These are phyloP conservation scores for Chironomus tepperi DNA, from an alignment of 1,140 invertebrate species.

Conservation along the genomic window DNA sequence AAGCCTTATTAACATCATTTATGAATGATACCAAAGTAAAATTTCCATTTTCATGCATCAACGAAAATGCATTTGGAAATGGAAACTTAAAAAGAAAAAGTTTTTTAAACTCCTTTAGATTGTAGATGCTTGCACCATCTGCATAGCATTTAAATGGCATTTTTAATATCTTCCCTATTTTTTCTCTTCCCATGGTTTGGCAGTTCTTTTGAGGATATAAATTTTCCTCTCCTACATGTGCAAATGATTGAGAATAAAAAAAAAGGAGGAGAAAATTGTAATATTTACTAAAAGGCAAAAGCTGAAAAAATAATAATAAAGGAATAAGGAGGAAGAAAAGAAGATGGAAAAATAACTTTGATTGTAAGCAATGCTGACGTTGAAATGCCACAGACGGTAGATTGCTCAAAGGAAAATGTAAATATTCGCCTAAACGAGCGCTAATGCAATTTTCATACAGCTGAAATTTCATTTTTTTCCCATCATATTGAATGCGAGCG, in stretches of 20 bases:
- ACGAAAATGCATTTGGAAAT: too few species aligned
- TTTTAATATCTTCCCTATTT: not conserved
- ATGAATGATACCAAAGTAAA: too few species aligned
- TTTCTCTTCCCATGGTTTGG: not conserved
- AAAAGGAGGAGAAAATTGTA: too few species aligned
- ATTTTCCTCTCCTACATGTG: not conserved
- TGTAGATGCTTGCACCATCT: slow-evolving; percentile 11
- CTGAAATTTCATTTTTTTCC: not conserved
- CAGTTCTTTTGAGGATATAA: slow-evolving; percentile 8
- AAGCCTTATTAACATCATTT: too few species aligned
- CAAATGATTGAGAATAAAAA: slow-evolving; percentile 4
- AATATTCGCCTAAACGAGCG: slow-evolving; percentile 7
- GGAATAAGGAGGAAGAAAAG: too few species aligned
- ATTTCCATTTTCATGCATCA: too few species aligned
- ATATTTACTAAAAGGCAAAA: not conserved
- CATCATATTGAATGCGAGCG: slow-evolving; percentile 1
- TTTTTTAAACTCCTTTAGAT: too few species aligned
- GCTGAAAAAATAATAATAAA: too few species aligned
- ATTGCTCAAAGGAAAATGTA: slow-evolving; percentile 13
- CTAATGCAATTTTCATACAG: slow-evolving; percentile 8
- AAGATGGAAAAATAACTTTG: not conserved
- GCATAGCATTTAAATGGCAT: not conserved
- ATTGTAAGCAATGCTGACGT: not conserved
- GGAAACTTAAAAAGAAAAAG: too few species aligned
- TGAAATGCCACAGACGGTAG: slow-evolving; percentile 2